A percentile compares a stretch with the other conserved stretches of the same genome.
Evolutionary conservation across 2,888 invertebrate genomes (phyloP).

Genomic region (Crossocerus cetratus): DNA sequence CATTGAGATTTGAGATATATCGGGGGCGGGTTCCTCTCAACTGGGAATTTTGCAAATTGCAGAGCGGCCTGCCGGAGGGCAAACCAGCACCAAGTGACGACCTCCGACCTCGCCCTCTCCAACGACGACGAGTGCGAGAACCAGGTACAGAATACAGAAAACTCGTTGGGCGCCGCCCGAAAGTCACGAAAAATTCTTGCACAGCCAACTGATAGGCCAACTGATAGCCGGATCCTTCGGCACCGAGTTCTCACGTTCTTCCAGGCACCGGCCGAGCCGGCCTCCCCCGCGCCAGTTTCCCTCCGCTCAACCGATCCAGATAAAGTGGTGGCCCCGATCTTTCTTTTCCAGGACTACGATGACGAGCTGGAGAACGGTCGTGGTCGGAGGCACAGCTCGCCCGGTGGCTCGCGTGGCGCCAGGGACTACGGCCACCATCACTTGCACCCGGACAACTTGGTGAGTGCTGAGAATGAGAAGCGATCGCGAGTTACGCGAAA

Average conservation of each 20-base stretch:
- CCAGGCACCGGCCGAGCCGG: no score
- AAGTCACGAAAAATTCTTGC: no score
- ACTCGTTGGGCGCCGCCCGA: no score
- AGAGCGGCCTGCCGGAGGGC: slow-evolving; percentile 73
- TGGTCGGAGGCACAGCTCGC: slow-evolving; percentile 84
- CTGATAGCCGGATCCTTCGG: no score
- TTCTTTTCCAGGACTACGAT: slow-evolving; percentile 83
- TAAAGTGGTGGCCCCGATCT: slow-evolving; percentile 29
- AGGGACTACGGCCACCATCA: slow-evolving; percentile 74
- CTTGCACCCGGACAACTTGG: slow-evolving; percentile 76
- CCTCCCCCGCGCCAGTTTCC: no score
- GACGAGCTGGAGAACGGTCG: slow-evolving; percentile 83
- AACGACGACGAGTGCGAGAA: slow-evolving; percentile 77
- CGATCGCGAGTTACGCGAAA: not conserved
- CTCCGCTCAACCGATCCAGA: slow-evolving; percentile 14
- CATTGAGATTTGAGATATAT: slow-evolving; percentile 9
- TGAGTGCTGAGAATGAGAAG: slow-evolving; percentile 63
- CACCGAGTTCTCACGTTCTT: no score
- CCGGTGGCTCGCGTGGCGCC: slow-evolving; percentile 83
- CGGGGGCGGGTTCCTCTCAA: slow-evolving; percentile 43
- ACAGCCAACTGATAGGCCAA: no score
- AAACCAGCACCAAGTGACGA: slow-evolving; percentile 74
- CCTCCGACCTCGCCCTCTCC: slow-evolving; percentile 77
- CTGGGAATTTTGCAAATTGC: slow-evolving; percentile 68
- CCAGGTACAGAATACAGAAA: slow-evolving; percentile 67